Evolutionary conservation across 2,113 vertebrate genomes (phyloP).

Genomic region (Thunnus maccoyii): DNA sequence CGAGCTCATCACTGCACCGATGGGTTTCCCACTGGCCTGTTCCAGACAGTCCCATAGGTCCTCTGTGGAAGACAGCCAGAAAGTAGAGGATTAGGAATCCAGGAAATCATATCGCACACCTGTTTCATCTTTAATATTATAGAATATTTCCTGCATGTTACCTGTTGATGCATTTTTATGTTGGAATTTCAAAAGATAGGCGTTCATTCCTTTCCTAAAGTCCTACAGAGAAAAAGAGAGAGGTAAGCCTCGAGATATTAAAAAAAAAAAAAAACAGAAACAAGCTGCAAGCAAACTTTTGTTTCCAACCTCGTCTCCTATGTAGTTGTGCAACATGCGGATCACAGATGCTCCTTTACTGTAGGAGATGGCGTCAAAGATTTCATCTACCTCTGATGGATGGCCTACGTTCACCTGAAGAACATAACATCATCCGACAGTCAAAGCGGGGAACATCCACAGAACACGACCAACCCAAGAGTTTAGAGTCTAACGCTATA

Average conservation of each 20-base stretch:
- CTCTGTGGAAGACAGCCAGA: constrained; percentile 82
- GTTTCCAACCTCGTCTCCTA: constrained; percentile 93
- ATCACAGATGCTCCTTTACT: constrained; percentile 99
- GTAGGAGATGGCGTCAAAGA: constrained; percentile 99
- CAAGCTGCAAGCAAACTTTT: neutral
- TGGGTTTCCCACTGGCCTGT: constrained; percentile 95
- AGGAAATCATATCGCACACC: neutral
- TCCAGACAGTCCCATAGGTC: constrained; percentile 98
- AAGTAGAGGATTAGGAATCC: neutral
- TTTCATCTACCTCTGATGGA: constrained; percentile 98
- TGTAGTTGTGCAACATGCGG: constrained; percentile 98
- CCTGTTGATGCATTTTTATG: constrained; percentile 98
- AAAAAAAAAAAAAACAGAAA: neutral
- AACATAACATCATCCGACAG: neutral
- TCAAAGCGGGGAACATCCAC: neutral
- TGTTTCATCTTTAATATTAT: too few species aligned
- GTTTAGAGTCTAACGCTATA: too few species aligned
- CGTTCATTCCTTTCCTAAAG: constrained; percentile 98
- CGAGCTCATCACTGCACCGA: constrained; percentile 95
- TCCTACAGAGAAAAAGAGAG: constrained; percentile 85
- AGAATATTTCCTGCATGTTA: constrained; percentile 50
- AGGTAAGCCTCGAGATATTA: neutral
- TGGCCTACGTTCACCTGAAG: constrained; percentile 95
- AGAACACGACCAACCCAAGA: too few species aligned
- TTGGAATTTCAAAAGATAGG: constrained; percentile 96